A percentile compares a stretch with the other conserved stretches of the same genome.
Conservation (phyloP, 2,888 invertebrate species). For the Limnephilus rhombicus region DNA sequence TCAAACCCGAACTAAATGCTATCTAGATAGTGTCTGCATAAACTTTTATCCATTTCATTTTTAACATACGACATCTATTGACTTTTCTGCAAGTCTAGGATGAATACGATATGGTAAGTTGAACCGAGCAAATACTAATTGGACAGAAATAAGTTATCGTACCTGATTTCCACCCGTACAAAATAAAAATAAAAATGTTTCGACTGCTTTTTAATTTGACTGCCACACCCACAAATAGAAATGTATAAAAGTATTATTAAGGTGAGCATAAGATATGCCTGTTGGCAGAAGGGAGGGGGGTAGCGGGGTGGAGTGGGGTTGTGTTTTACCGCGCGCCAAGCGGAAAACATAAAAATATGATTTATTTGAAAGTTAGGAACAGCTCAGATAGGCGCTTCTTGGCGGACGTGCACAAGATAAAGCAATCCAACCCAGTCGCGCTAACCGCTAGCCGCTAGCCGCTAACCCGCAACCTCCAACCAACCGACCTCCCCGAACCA, state of each 20-base stretch:
- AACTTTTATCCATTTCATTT: no score
- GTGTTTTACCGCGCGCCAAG: conserved; percentile 72
- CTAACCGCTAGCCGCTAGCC: not conserved
- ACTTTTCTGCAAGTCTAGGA: no score
- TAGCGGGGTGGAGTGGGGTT: not conserved
- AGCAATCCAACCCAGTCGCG: conserved; percentile 20
- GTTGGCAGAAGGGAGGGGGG: not conserved
- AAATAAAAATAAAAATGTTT: not conserved
- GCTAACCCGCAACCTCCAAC: not conserved
- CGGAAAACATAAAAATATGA: conserved; percentile 80
- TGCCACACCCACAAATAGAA: not conserved
- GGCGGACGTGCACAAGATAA: conserved; percentile 49
- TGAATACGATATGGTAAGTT: no score
- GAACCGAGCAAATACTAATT: not conserved
- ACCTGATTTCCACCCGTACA: no score
- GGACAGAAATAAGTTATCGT: not conserved
- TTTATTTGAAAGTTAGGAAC: conserved; percentile 70
- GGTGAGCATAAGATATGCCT: conserved; percentile 8
- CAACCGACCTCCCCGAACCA: not conserved
- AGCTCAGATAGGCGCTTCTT: conserved; percentile 51
- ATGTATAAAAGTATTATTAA: not conserved
- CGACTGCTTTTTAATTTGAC: not conserved
- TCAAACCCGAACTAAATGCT: no score
- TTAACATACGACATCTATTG: no score
- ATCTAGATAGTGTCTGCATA: no score